Evolutionary conservation across 2,797 vertebrate species (phyloP), one percentile per base, ranked within the genome.

Genomic region (Steatocranus sp.): DNA sequence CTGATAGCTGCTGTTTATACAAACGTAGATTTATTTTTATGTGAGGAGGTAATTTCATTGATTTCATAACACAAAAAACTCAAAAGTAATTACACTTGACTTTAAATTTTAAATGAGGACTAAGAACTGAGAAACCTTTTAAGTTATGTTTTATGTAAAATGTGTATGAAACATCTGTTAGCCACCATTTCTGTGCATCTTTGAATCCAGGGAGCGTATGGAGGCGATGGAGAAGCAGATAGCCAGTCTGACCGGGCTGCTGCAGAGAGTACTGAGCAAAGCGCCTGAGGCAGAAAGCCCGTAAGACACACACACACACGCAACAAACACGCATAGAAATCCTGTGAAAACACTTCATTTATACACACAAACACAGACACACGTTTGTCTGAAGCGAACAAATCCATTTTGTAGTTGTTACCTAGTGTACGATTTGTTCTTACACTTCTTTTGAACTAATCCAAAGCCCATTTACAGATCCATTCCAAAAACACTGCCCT

Each of bases 171-270:
- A 56, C 38, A 15, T 66, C 6, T 54, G 38, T 76, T 36, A 61
- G 41, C 7, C 38, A 5, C 6, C 4, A 38, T 41, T 58, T 51
- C 38, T 36, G 9, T 80, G 23, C 25, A 2, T 86, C 9, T 58
- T 7, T 76, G 74, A 30, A 25, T 81, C 5, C 87, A 98, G 98
- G 94, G 98, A 99, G 87, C 95, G 98, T 9, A 99, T 99, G 98
- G 98, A 99, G 91, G 98, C 97, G 2, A 99, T 99, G 98, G 98
- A 99, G 95, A 99, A 99, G 93, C 98, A 99, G 96, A 99, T 99
- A 3, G 98, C 98, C 74, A 99, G 98, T 75, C 96, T 99, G 94
- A 99, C 98, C 0, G 98, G 98, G 78, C 95, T 99, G 82, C 97
- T 99, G 86, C 98, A 99, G 95, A 97, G 98, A 6, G 98, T 98